A percentile compares a stretch with the other conserved stretches of the same genome.
Evolutionary conservation across 2,888 invertebrate genomes (phyloP).

Genomic region (Drosophila kokeensis): DNA sequence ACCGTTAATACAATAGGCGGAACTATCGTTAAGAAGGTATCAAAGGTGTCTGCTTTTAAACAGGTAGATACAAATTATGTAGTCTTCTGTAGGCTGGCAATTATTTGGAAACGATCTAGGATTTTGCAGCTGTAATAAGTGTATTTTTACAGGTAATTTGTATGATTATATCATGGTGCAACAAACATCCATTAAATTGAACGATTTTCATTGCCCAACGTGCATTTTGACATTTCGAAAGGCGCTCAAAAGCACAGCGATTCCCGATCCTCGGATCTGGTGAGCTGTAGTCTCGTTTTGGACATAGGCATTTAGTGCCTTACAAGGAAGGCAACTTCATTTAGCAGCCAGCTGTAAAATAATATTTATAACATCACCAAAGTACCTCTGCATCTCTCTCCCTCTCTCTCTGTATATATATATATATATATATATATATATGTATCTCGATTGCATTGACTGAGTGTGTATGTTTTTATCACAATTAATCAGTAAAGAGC

Average conservation of each 20-base stretch:
- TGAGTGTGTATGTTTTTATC: conserved; percentile 32
- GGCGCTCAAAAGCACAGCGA: conserved; percentile 12
- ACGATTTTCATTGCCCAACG: conserved; percentile 27
- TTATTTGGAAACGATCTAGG: neutral
- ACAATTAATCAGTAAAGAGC: conserved; percentile 64
- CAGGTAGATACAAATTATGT: neutral
- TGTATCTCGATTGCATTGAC: neutral
- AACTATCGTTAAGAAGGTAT: neutral
- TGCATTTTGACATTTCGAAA: conserved; percentile 35
- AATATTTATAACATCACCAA: conserved; percentile 47
- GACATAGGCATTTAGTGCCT: conserved; percentile 52
- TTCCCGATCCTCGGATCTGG: conserved; percentile 17
- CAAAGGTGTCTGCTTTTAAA: neutral
- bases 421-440: neutral
- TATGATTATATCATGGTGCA: conserved; percentile 16
- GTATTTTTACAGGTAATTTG: neutral
- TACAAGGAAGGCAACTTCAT: conserved; percentile 59
- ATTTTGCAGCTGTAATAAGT: neutral
- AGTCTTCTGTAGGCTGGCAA: neutral
- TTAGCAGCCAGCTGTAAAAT: conserved; percentile 41
- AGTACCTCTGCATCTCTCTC: conserved; percentile 3
- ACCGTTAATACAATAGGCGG: neutral
- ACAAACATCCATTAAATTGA: conserved; percentile 3
- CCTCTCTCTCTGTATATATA: neutral
- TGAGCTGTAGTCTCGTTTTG: conserved; percentile 28